Conservation (phyloP, 2,113 vertebrate species). For the Neomonachus schauinslandi region DNA sequence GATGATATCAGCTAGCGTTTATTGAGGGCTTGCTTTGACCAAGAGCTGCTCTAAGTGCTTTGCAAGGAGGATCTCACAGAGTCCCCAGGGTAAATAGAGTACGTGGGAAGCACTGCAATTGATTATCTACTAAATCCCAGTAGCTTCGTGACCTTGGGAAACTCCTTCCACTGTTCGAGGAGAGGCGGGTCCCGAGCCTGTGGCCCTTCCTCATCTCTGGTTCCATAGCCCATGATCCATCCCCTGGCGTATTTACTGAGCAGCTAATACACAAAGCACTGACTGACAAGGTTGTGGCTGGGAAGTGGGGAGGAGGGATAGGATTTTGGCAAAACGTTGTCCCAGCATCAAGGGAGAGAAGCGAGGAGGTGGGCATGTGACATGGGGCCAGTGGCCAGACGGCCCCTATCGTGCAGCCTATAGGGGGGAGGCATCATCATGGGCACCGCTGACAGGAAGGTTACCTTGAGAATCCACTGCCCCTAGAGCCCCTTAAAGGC, state of each 20-base stretch:
- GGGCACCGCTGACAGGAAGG: accelerated
- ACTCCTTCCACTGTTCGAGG: not conserved
- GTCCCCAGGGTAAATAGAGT: not conserved
- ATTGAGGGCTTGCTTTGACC: not conserved
- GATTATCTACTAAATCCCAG: no score
- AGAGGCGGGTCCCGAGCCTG: not conserved
- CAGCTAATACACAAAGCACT: not conserved
- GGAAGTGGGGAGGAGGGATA: not conserved
- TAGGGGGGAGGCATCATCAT: not conserved
- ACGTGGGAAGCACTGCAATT: not conserved
- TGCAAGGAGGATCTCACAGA: not conserved
- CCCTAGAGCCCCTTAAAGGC: no score
- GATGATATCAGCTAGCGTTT: not conserved
- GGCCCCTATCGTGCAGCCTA: not conserved
- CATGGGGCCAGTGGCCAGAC: not conserved
- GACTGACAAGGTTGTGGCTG: not conserved
- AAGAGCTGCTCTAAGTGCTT: not conserved
- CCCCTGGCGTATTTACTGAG: not conserved
- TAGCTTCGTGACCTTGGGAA: not conserved
- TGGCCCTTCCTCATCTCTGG: not conserved
- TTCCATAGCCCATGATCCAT: not conserved
- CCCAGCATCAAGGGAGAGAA: not conserved
- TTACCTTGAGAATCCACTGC: not conserved
- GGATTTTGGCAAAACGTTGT: not conserved
- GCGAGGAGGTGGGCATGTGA: accelerated